Percentiles rank a stretch among this genome's conserved stretches.
These are phyloP conservation scores for Crepidodera aurea DNA, from an alignment of 2,888 invertebrate species.

Conservation along the genomic window DNA sequence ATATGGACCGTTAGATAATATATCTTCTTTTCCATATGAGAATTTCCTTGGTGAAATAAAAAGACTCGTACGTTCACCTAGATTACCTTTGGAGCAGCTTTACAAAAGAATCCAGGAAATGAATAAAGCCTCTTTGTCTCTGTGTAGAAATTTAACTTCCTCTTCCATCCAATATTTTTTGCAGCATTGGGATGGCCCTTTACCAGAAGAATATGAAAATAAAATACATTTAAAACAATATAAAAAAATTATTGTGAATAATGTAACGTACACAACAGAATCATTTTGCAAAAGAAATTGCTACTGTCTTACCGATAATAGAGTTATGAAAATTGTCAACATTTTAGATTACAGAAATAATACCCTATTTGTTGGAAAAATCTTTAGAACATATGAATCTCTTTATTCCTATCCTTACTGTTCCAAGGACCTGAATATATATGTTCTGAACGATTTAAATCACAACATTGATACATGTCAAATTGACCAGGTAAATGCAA, in stretches of 20 bases:
- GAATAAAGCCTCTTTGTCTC: background rate
- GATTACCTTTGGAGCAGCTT: constrained; percentile 10
- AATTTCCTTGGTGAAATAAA: constrained; percentile 24
- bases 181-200: constrained; percentile 1
- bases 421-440: constrained; percentile 12
- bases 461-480: background rate
- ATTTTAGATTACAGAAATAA: constrained; percentile 9
- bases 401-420: no score
- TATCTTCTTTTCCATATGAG: constrained; percentile 29
- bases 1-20: constrained; percentile 24
- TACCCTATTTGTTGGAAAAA: constrained; percentile 3
- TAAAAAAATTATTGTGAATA: constrained; percentile 15
- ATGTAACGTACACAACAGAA: constrained; percentile 13
- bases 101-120: constrained; percentile 10
- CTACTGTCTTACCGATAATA: constrained; percentile 11
- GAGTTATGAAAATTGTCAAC: constrained; percentile 8
- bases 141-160: background rate
- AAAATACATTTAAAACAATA: constrained; percentile 18
- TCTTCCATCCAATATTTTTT: background rate
- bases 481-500: constrained; percentile 3
- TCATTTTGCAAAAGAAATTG: constrained; percentile 12
- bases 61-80: constrained; percentile 16
- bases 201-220: constrained; percentile 1
- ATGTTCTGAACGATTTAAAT: constrained; percentile 3
- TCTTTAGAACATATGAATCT: constrained; percentile 6